Percentiles rank a stretch among this genome's conserved stretches.
Evolutionary conservation across 2,113 vertebrate species (phyloP).

Genomic region (Turdus rufiventris): DNA sequence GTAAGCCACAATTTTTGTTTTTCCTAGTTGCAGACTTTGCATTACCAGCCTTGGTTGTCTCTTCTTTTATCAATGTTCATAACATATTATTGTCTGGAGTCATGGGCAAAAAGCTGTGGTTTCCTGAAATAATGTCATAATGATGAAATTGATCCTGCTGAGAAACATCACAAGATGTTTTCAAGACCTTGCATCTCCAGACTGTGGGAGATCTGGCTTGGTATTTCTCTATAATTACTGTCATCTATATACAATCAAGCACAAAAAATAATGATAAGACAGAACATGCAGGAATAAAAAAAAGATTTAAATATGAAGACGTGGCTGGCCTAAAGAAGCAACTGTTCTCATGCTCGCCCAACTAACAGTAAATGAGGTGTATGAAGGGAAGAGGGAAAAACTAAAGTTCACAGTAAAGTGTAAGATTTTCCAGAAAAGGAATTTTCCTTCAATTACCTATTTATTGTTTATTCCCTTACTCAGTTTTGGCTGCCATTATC

Average conservation of each 20-base stretch:
- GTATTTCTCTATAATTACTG: neutral
- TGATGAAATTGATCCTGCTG: neutral
- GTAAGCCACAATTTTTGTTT: constrained; percentile 4
- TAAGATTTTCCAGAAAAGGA: neutral
- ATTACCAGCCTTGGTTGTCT: neutral
- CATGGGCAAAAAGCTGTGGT: neutral
- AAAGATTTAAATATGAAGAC: neutral
- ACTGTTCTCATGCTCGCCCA: neutral
- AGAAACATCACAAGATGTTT: neutral
- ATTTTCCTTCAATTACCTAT: neutral
- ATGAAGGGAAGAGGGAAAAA: neutral
- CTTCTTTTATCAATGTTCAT: neutral
- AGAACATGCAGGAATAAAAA: neutral
- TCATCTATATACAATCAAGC: neutral
- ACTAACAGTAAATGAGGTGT: neutral
- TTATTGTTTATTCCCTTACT: neutral
- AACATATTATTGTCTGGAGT: neutral
- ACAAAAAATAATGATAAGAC: neutral
- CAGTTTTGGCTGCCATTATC: neutral
- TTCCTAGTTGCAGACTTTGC: neutral
- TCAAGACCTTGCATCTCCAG: neutral
- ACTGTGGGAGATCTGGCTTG: neutral
- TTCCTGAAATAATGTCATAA: neutral
- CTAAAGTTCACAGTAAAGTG: neutral
- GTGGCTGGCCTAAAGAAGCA: neutral